phyloP scores from a whole-genome alignment of 2,113 vertebrate genomes.

The Argyrosomus japonicus region DNA sequence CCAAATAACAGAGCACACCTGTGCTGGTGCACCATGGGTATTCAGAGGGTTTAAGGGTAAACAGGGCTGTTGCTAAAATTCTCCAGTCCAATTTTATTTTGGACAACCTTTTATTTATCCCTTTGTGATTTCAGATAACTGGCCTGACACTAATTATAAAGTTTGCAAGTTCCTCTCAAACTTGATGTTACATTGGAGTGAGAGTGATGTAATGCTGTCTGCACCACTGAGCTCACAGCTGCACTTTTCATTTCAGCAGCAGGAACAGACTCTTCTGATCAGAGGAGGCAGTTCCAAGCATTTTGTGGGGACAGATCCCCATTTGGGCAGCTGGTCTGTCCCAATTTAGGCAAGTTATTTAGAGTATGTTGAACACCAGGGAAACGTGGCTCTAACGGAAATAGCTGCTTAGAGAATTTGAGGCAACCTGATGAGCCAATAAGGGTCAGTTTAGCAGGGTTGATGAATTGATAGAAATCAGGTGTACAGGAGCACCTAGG shows the following conservation, averaged over 20 bases:
- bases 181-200: not conserved
- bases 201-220: slow-evolving; percentile 35
- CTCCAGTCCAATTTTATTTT: slow-evolving; percentile 37
- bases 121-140: slow-evolving; percentile 39
- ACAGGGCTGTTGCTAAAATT: not conserved
- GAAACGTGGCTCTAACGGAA: not conserved
- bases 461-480: not conserved
- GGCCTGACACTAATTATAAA: slow-evolving; percentile 50
- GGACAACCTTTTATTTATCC: slow-evolving; percentile 3
- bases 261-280: slow-evolving; percentile 42
- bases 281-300: slow-evolving; percentile 20
- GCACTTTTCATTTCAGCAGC: slow-evolving; percentile 48
- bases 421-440: not conserved
- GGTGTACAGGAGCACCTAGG: not conserved
- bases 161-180: slow-evolving; percentile 41
- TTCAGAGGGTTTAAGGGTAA: slow-evolving; percentile 1
- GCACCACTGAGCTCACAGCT: slow-evolving; percentile 29
- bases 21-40: not conserved
- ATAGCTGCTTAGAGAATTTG: not conserved
- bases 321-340: slow-evolving; percentile 28
- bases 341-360: slow-evolving; percentile 21
- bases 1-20: not conserved
- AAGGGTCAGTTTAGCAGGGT: not conserved
- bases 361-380: not conserved
- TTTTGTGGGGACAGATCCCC: not conserved